A percentile compares a stretch with the other conserved stretches of the same genome.
These are phyloP conservation scores for Cryptocephalus moraei DNA, from an alignment of 2,888 invertebrate species.

Conservation along the genomic window DNA sequence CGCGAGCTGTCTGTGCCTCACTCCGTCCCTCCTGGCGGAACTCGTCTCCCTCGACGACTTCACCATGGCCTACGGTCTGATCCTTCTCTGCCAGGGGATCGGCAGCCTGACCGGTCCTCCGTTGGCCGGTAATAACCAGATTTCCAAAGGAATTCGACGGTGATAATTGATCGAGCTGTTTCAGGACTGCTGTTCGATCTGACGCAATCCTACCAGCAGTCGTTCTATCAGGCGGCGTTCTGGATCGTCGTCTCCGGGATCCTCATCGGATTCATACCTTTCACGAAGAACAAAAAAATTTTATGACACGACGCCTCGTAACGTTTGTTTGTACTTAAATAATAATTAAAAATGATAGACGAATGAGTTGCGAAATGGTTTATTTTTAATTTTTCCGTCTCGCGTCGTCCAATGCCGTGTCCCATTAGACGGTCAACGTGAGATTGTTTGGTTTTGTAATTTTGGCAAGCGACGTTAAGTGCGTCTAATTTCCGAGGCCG, in stretches of 20 bases:
- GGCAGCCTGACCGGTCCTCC: slow-evolving; percentile 90
- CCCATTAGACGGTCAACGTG: too few species aligned
- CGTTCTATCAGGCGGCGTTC: slow-evolving; percentile 70
- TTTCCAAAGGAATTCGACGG: not conserved
- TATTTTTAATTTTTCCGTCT: too few species aligned
- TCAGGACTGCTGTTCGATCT: slow-evolving; percentile 51
- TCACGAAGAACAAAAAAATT: slow-evolving; percentile 51
- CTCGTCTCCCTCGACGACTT: slow-evolving; percentile 84
- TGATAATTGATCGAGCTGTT: slow-evolving; percentile 10
- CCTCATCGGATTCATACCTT: slow-evolving; percentile 54
- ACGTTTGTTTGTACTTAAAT: not conserved
- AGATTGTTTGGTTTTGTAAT: too few species aligned
- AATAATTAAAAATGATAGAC: too few species aligned
- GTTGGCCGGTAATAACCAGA: slow-evolving; percentile 58
- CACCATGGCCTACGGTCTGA: slow-evolving; percentile 85
- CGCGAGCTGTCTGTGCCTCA: slow-evolving; percentile 85
- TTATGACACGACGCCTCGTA: not conserved
- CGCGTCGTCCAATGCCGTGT: too few species aligned
- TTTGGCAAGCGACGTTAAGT: too few species aligned
- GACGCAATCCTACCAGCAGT: slow-evolving; percentile 63
- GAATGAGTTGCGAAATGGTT: too few species aligned
- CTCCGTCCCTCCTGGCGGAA: slow-evolving; percentile 80
- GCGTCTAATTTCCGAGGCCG: too few species aligned
- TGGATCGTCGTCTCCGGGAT: slow-evolving; percentile 74
- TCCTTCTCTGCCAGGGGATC: slow-evolving; percentile 81